Base-by-base conservation (phyloP, 1,140 invertebrate species). In the Brevipalpus yothersi region DNA sequence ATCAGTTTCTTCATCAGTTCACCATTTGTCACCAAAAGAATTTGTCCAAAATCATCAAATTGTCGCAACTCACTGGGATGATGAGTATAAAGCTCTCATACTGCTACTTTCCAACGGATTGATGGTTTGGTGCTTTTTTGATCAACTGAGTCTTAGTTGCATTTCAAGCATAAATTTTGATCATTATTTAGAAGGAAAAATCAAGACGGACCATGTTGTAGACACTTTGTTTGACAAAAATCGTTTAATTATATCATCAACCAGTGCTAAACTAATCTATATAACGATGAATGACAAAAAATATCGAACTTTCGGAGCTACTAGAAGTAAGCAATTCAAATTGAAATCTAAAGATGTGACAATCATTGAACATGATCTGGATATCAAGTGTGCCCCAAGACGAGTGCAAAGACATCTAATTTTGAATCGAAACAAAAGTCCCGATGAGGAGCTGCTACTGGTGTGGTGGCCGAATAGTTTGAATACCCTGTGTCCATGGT, bases 201-300 rank as follows among this genome's bases (percentile, higher is more conserved):
- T 64, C 23, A n/a, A 61, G 31, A 60, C 62, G 11, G 56, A 63
- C 53, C 56, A 60, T n/a, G 41, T 66, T 31, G 59, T 61, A 42
- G 64, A 63, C 59, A 58, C 62, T 41, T 40, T 63, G 9, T 57
- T 63, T 13, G 41, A 57, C n/a, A 49, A 57, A 40, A 60, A 59
- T n/a, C 54, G 40, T 53, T 62, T 66, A 19, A 49, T 63, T 41
- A 41, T 66, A 23, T 63, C 62, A 13, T 66, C 63, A 53, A 59
- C 58, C 23, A 61, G 64, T 56, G 61, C 65, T 39, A 63, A 64
- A 21, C 45, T 66, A n/a, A 62, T 63, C 21, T 7, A 41, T 15
- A 58, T 66, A 19, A 21, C 57, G 54, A 19, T 63, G 1, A 15
- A 15, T 61, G 31, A 47, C 40, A 13, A 11, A 51, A 53, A 53